Conservation (phyloP, 92 coral and sea anemone species). For the Plumapathes pennacea region DNA sequence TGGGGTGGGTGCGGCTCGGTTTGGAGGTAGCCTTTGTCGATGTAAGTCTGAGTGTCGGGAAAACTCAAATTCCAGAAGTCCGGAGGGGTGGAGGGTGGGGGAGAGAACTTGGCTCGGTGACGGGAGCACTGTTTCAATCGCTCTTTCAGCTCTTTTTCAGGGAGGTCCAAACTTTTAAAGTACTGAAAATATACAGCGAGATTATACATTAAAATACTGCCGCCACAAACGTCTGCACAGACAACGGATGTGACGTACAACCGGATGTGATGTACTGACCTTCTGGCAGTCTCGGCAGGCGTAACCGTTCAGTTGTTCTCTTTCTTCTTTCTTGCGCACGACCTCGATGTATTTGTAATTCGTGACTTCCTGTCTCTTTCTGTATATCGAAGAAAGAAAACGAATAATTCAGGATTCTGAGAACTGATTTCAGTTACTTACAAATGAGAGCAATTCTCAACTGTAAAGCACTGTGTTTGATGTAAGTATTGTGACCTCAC, state of each 20-base stretch:
- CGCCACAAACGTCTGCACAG: too few relatives aligned
- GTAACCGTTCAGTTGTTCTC: constrained; percentile 90
- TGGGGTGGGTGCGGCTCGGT: constrained; percentile 58
- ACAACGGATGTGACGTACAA: too few relatives aligned
- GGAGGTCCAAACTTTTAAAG: constrained; percentile 70
- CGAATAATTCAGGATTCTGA: too few relatives aligned
- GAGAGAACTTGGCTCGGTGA: constrained; percentile 92
- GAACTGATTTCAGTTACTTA: too few relatives aligned
- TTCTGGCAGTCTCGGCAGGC: constrained; percentile 87
- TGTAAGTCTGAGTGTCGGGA: constrained; percentile 85
- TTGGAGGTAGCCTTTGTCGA: constrained; percentile 74
- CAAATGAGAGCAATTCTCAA: too few relatives aligned
- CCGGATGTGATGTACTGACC: constrained; percentile 33
- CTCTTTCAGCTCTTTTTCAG: constrained; percentile 72
- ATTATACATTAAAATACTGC: not conserved
- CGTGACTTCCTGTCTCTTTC: too few relatives aligned
- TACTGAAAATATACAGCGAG: constrained; percentile 55
- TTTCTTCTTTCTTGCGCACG: constrained; percentile 78
- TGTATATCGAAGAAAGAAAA: too few relatives aligned
- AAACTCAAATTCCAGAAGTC: constrained; percentile 93
- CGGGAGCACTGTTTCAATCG: constrained; percentile 86
- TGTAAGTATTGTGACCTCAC: too few relatives aligned
- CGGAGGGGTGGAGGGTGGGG: constrained; percentile 95
- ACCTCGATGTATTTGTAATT: constrained; percentile 80
- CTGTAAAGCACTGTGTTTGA: too few relatives aligned